Evolutionary conservation across 2,113 vertebrate genomes (phyloP), one percentile per base, ranked within the genome.

Genomic region (Oreochromis tanganicae): DNA sequence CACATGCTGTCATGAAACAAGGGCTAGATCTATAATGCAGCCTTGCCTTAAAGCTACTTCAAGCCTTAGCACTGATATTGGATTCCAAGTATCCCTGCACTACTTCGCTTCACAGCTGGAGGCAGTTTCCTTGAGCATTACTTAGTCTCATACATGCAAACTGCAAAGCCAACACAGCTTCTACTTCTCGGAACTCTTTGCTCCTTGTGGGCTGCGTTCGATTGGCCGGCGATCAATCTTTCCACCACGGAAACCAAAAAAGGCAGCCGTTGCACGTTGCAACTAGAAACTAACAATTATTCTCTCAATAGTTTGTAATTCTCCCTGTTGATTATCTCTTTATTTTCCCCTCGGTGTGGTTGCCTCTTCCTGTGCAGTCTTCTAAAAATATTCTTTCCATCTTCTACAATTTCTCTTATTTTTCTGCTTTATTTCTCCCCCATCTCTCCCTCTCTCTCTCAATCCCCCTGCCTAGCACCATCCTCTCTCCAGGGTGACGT

Each of bases 31-130:
- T 38, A 36, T 85, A 68, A 87, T 63, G 88, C 75, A 81, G 79
- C 57, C n/a, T 4, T 29, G 10, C 57, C 87, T 87, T 92, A 90
- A 94, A 80, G 89, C 86, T 78, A 54, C 87, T 81, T 75, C 82
- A 90, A 88, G 88, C 93, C 85, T 46, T 27, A 88, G 90, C 90
- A 63, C 59, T 87, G 78, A 79, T 92, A 87, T 92, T 50, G 88
- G 90, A 91, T 92, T 93, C 87, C 88, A 81, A 68, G 85, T 63
- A 84, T 88, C 56, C 32, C 63, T 61, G 78, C 82, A 81, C 90
- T 90, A 83, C 88, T 92, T 91, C 81, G 87, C 84, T 87, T 88
- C 90, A 87, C 93, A 93, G 91, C 93, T 93, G 91, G 90, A 92
- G 93, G 89, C 89, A 79, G 52, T 91, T 93, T 93, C 82, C 84